Conservation (phyloP, 2,797 vertebrate species). For the Salarias fasciatus region DNA sequence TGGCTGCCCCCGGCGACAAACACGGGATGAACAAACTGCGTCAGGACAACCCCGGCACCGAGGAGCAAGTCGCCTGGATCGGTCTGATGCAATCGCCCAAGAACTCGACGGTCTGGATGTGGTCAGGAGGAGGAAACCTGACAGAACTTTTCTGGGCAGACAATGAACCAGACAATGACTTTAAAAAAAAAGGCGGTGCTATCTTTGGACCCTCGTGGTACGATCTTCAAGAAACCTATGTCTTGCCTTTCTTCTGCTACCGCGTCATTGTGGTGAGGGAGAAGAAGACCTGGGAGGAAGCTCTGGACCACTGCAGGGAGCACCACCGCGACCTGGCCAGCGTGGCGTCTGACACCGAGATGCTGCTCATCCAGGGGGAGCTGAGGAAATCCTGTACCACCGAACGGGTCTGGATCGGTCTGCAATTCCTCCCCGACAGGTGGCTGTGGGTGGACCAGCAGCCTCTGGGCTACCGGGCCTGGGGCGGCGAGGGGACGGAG, state of each 20-base stretch:
- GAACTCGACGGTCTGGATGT: no score
- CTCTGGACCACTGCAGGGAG: conserved; percentile 59
- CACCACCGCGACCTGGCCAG: no score
- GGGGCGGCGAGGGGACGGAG: no score
- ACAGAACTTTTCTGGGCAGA: not conserved
- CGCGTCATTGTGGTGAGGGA: conserved; percentile 33
- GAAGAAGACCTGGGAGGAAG: conserved; percentile 62
- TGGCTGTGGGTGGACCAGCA: conserved; percentile 72
- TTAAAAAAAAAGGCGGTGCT: no score
- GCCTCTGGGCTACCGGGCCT: no score
- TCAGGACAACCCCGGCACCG: no score
- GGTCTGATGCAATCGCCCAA: no score
- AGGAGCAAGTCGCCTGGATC: no score
- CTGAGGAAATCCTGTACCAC: not conserved
- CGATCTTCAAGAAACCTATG: rapidly evolving
- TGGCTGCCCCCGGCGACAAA: no score
- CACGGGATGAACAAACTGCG: no score
- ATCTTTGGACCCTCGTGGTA: rapidly evolving
- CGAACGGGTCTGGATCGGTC: conserved; percentile 47
- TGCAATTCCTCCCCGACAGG: conserved; percentile 48
- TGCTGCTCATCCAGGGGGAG: no score
- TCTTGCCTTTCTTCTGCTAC: conserved; percentile 32
- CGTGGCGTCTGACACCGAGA: no score
- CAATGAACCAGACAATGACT: rapidly evolving
- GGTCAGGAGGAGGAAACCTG: conserved; percentile 48